Percentiles rank a stretch among this genome's conserved stretches.
These are phyloP conservation scores for Nettapus auritus DNA, from an alignment of 2,113 vertebrate genomes.

Conservation along the genomic window DNA sequence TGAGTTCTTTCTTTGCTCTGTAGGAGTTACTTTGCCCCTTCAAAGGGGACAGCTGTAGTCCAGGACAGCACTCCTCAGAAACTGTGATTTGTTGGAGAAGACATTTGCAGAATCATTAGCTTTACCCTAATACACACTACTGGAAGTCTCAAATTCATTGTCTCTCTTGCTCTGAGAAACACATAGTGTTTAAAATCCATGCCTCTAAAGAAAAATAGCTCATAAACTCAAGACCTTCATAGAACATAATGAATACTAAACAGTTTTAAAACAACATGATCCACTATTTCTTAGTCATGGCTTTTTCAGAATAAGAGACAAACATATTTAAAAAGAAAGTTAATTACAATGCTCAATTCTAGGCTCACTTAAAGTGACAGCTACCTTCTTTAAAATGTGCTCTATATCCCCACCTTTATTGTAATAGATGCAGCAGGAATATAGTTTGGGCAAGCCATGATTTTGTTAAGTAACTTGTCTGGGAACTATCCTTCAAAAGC, in stretches of 20 bases:
- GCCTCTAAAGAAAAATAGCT: slow-evolving; percentile 60
- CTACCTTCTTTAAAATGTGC: slow-evolving; percentile 9
- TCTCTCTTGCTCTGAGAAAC: slow-evolving; percentile 63
- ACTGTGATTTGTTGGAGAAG: neutral
- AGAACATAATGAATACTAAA: slow-evolving; percentile 46
- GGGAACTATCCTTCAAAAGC: neutral
- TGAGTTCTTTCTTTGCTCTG: neutral
- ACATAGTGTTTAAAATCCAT: slow-evolving; percentile 66
- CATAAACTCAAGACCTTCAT: slow-evolving; percentile 55
- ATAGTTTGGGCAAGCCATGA: neutral
- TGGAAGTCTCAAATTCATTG: slow-evolving; percentile 15
- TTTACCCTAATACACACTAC: neutral
- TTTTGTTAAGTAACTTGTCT: neutral
- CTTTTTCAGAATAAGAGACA: slow-evolving; percentile 61
- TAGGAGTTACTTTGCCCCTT: neutral
- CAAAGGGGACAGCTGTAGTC: neutral
- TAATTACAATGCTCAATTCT: slow-evolving; percentile 51
- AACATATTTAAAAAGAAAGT: slow-evolving; percentile 64
- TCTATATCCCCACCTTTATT: neutral
- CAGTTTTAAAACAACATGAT: slow-evolving; percentile 63
- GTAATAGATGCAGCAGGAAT: neutral
- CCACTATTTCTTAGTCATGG: slow-evolving; percentile 54
- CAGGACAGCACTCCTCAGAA: neutral
- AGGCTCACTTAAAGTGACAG: slow-evolving; percentile 42
- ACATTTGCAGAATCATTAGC: neutral